Base-by-base conservation (phyloP, 2,797 vertebrate species). In the Tragopan temminckii region DNA sequence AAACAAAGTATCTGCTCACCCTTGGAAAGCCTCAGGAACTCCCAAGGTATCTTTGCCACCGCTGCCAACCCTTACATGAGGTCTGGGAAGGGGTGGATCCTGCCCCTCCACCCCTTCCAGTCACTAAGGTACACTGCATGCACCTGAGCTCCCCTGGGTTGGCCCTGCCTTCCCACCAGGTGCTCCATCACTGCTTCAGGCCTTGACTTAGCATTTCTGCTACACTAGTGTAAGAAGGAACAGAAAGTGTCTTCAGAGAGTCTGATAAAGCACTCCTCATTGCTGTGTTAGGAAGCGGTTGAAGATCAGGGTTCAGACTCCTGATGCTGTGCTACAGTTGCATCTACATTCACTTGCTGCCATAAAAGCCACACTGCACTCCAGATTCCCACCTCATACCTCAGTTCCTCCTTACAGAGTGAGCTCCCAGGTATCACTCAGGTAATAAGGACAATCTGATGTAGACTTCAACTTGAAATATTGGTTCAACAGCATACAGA, bases 381-480 rank as follows among this genome's bases (percentile, higher is more conserved):
- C 13, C 11, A 31, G 63, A 24, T 45, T 33, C 14, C 8, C 23
- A 21, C 15, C 23, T 18, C 23, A 25, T 18, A 46, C n/a, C 43
- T 46, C 31, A 67, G 23, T 13, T 46, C 21, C 15, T 15, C 43
- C n/a, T 46, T n/a, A 25, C n/a, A 46, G 25, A 62, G n/a, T 25
- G 24, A 24, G 15, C n/a, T 23, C 23, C 7, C 63, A 46, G n/a
- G 8, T 17, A 35, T 33, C 15, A 18, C 63, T 11, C 21, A 25
- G 42, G 33, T 33, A 35, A 46, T 13, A 24, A 33, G 16, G 46
- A 23, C 18, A 70, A 62, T 6, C 6, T 1, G 0, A 5, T 6
- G 13, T 17, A 3, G 31, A 43, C 23, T 84, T 35, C 7, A 12
- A 63, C 29, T 64, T 43, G 23, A 15, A 8, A 52, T 57, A 59